Base-by-base conservation (phyloP, 2,888 invertebrate species). In the Caenorhabditis sp. region DNA sequence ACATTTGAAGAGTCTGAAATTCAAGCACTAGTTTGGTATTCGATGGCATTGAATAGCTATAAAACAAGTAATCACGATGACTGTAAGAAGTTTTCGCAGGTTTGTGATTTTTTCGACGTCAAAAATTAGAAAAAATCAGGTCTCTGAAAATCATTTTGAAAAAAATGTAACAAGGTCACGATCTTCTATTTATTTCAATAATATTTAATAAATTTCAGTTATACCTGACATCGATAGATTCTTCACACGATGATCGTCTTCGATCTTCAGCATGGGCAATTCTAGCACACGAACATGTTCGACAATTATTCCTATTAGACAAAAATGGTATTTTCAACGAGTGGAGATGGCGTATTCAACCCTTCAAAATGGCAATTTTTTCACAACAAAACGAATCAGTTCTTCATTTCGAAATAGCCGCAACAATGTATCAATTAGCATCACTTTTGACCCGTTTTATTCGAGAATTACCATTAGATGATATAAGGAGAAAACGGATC, bases 281-380 rank as follows among this genome's bases (percentile, higher is more conserved):
- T 43, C 43, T 80, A 50, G 80, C 76, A 12, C 75, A 76, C 55
- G 57, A 69, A 49, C 66, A 60, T 57, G 69, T 75, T 8, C 57
- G 58, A n/a, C 61, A 66, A 3, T 57, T 77, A 58, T 79, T 79
- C 49, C 69, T 77, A 64, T 43, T 77, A n/a, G 66, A 71, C 0
- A 55, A 60, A 0, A 55, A 63, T 21, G 62, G 69, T 19, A 69
- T 77, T 17, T 61, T 64, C 53, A 57, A 65, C 17, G 58, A 77
- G 54, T 76, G 75, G 77, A 65, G 68, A 27, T 79, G 76, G 74
- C 26, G 71, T 24, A 78, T 73, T n/a, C 64, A 69, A 81, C 76
- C 81, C 50, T 81, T 64, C 72, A 69, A 78, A 78, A 79, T 66
- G 75, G 76, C 70, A 59, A 70, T 72, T 10, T 61, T 50, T 58